Percentiles rank a stretch among this genome's conserved stretches.
Conservation (phyloP, 2,888 invertebrate species). For the Shargacucullia verbasci region DNA sequence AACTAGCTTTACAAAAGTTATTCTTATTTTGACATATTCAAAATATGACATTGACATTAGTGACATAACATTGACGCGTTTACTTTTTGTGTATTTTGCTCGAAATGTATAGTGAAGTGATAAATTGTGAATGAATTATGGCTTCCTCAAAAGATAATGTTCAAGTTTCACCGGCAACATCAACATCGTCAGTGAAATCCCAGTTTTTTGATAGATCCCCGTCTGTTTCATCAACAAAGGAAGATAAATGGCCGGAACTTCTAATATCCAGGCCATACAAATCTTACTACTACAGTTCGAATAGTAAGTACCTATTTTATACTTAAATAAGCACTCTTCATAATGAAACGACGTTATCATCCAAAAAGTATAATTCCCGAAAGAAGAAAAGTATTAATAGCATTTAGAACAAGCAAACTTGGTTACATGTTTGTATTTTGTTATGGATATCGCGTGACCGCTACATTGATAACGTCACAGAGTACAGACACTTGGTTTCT, state of each 20-base stretch:
- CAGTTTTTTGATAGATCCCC: constrained; percentile 78
- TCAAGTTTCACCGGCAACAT: constrained; percentile 76
- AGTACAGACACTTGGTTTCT: neutral
- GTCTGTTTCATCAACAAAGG: constrained; percentile 76
- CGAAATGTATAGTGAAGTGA: constrained; percentile 65
- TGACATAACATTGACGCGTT: constrained; percentile 50
- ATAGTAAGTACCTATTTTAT: constrained; percentile 73
- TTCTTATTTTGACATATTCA: no score
- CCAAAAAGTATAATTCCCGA: no score
- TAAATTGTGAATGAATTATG: constrained; percentile 67
- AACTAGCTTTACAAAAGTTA: no score
- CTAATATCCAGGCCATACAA: constrained; percentile 82
- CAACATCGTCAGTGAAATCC: constrained; percentile 76
- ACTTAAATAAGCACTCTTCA: neutral
- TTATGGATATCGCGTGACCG: neutral
- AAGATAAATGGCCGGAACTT: constrained; percentile 87
- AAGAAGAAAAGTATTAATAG: no score
- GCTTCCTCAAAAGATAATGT: constrained; percentile 75
- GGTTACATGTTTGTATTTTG: neutral
- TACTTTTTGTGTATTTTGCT: constrained; percentile 54
- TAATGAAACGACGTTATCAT: no score
- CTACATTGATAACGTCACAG: neutral
- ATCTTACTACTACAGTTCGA: constrained; percentile 81
- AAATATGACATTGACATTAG: neutral
- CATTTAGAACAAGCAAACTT: no score